A percentile compares a stretch with the other conserved stretches of the same genome.
These are phyloP conservation scores for Tursiops truncatus DNA, from an alignment of 2,113 vertebrate genomes.

Conservation along the genomic window DNA sequence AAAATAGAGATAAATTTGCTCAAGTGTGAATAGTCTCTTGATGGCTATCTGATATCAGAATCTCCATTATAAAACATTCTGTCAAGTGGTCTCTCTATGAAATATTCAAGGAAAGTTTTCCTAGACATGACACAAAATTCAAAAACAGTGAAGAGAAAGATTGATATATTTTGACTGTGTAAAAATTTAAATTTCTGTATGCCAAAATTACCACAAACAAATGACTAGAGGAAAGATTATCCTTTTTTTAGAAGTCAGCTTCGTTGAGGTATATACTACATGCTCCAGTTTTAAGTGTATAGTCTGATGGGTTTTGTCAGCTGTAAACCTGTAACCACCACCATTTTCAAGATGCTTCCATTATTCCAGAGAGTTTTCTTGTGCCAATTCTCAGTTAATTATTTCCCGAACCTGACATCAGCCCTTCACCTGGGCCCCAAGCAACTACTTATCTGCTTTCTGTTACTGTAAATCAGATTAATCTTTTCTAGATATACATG, in stretches of 20 bases:
- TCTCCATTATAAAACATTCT: neutral
- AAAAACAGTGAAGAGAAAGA: slow-evolving; percentile 60
- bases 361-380: neutral
- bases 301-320: neutral
- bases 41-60: slow-evolving; percentile 10
- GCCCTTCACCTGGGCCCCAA: neutral
- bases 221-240: slow-evolving; percentile 8
- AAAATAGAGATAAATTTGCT: slow-evolving; percentile 13
- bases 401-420: neutral
- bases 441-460: neutral
- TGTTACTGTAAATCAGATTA: neutral
- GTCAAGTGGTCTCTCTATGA: slow-evolving; percentile 22
- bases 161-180: slow-evolving; percentile 60
- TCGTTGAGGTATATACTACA: neutral
- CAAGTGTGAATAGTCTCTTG: neutral
- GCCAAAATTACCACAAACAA: slow-evolving; percentile 60
- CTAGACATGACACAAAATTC: slow-evolving; percentile 41
- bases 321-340: neutral
- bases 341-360: neutral
- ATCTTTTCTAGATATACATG: neutral
- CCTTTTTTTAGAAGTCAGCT: neutral
- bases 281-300: neutral
- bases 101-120: slow-evolving; percentile 37
- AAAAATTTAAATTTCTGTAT: slow-evolving; percentile 36
- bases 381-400: neutral